Conservation (phyloP, 2,113 vertebrate genomes). For the Formicarius rufipectus region DNA sequence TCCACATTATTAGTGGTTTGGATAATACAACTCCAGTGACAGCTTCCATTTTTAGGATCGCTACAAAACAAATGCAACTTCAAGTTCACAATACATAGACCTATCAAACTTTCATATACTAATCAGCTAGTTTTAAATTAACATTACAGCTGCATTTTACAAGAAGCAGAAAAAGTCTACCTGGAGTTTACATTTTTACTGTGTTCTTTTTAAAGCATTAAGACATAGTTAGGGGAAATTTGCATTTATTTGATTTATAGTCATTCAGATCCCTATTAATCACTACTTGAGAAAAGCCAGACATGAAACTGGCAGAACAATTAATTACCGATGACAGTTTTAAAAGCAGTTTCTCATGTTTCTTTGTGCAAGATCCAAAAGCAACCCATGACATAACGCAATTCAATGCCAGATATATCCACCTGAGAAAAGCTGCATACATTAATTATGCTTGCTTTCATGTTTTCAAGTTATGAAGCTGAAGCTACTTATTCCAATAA, state of each 20-base stretch:
- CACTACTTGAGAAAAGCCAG: not conserved
- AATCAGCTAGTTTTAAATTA: not conserved
- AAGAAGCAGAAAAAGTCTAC: not conserved
- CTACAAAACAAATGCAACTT: not conserved
- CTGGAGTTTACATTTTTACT: not conserved
- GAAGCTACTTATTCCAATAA: not conserved
- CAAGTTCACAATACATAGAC: not conserved
- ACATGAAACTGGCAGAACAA: not conserved
- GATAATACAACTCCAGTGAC: not conserved
- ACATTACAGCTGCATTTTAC: not conserved
- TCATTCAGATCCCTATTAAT: not conserved
- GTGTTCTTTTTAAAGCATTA: not conserved
- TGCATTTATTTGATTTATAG: not conserved
- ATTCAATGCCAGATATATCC: not conserved
- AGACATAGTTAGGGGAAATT: not conserved
- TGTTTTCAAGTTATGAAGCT: not conserved
- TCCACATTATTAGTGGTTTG: not conserved
- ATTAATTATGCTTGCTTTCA: not conserved
- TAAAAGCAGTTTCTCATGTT: not conserved
- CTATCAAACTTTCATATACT: not conserved
- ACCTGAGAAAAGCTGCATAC: not conserved
- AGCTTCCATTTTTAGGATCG: not conserved
- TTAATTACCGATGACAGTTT: not conserved
- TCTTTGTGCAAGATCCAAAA: not conserved
- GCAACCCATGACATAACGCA: not conserved